Base-by-base conservation (phyloP, 1,140 invertebrate species). In the Hyphantria cunea region DNA sequence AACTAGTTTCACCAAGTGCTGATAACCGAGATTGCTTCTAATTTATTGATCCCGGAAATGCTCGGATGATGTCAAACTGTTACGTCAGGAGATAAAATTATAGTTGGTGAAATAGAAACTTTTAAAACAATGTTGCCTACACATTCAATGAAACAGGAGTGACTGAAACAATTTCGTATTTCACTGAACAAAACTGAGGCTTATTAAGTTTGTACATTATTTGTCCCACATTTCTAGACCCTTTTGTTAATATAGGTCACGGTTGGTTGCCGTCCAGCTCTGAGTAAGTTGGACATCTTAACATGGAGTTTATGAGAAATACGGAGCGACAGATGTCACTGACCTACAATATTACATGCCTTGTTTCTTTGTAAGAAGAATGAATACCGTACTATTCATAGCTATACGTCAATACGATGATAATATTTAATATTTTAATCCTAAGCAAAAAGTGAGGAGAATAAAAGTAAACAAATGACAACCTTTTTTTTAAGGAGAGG, bases 251-350 rank as follows among this genome's bases (percentile, higher is more conserved):
- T 45, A 34, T 56, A 33, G 42, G 53, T 56, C 53, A 56, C 53
- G 31, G 2, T 31, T 7, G 45, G 42, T 37, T 34, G 53, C 31
- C 39, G 39, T 47, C 42, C 42, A 34, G 42, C n/a, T 47, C 8
- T 14, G 47, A 56, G 53, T 56, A 56, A 42, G 41, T 56, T 47
- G 45, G 8, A 47, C 31, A 56, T 34, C n/a, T n/a, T n/a, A n/a
- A n/a, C n/a, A n/a, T n/a, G 33, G 45, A 34, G 53, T 56, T 45
- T 37, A 54, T 54, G 15, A 44, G 42, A 56, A 47, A 32, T 6
- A 44, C 3, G 34, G 51, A 41, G 37, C 32, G 52, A 32, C 7
- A 33, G n/a, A 32, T 47, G 42, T 47, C 53, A n/a, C 15, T 37
- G 41, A 56, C 53, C 41, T 56, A 14, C 33, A 31, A 33, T 25